phyloP scores from a whole-genome alignment of 2,113 vertebrate genomes.

The rabbit (Oryctolagus cuniculus) region DNA sequence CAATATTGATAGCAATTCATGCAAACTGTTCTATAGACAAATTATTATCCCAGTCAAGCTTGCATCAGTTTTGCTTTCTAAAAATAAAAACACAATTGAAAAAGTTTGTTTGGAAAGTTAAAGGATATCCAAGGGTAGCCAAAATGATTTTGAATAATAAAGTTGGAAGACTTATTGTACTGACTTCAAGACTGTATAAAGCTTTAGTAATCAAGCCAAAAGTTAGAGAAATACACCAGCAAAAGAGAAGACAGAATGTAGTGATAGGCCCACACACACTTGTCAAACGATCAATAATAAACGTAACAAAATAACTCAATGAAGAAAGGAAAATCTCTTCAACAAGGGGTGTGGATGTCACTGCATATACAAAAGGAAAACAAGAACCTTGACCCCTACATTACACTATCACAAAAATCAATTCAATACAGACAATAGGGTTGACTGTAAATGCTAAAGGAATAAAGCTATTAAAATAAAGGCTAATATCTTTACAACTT shows the following conservation, averaged over 20 bases:
- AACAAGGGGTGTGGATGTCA: background rate
- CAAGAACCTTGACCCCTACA: background rate
- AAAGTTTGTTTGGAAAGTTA: background rate
- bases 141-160: slow-evolving; percentile 32
- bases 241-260: background rate
- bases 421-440: background rate
- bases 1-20: background rate
- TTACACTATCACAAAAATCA: slow-evolving; percentile 6
- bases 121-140: background rate
- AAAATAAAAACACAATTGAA: background rate
- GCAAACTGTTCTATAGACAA: background rate
- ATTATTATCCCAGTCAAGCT: background rate
- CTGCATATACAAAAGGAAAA: background rate
- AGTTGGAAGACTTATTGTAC: background rate
- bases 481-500: background rate
- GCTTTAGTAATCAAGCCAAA: background rate
- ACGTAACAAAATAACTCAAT: background rate
- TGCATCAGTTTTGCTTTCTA: background rate
- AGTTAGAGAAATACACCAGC: background rate
- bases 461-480: slow-evolving; percentile 58
- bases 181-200: background rate
- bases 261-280: background rate
- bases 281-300: background rate
- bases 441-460: background rate
- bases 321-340: slow-evolving; percentile 22